phyloP scores from a whole-genome alignment of 2,888 invertebrate species.

The Acleris literana region DNA sequence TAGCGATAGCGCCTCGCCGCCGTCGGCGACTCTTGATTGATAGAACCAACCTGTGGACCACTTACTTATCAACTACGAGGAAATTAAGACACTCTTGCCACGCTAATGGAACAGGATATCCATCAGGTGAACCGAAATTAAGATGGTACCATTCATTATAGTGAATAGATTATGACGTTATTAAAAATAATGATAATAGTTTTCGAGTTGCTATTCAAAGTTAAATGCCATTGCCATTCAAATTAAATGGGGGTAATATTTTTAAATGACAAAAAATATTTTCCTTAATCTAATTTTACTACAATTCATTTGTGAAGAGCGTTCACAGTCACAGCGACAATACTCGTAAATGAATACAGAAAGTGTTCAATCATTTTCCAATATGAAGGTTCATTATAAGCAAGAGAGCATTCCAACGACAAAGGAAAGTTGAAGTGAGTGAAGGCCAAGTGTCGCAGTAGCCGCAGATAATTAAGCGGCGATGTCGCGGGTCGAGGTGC shows the following conservation, averaged over 20 bases:
- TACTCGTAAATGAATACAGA: too few species aligned
- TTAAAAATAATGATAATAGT: constrained; percentile 28
- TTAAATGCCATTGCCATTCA: background rate
- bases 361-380: too few species aligned
- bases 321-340: too few species aligned
- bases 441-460: constrained; percentile 51
- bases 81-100: constrained; percentile 69
- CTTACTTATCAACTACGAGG: constrained; percentile 63
- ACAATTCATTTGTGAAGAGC: too few species aligned
- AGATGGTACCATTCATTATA: constrained; percentile 44
- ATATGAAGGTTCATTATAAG: background rate
- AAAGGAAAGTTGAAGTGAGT: constrained; percentile 34
- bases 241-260: background rate
- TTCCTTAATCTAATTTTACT: too few species aligned
- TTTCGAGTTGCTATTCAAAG: constrained; percentile 2
- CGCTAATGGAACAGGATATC: constrained; percentile 73
- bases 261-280: too few species aligned
- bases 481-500: constrained; percentile 52
- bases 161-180: constrained; percentile 31
- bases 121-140: constrained; percentile 70
- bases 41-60: constrained; percentile 65
- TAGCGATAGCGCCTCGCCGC: constrained; percentile 61
- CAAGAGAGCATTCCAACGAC: constrained; percentile 10
- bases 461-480: constrained; percentile 66
- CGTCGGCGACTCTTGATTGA: constrained; percentile 58